phyloP scores from a whole-genome alignment of 2,797 vertebrate species.

The Argyrosomus regius region DNA sequence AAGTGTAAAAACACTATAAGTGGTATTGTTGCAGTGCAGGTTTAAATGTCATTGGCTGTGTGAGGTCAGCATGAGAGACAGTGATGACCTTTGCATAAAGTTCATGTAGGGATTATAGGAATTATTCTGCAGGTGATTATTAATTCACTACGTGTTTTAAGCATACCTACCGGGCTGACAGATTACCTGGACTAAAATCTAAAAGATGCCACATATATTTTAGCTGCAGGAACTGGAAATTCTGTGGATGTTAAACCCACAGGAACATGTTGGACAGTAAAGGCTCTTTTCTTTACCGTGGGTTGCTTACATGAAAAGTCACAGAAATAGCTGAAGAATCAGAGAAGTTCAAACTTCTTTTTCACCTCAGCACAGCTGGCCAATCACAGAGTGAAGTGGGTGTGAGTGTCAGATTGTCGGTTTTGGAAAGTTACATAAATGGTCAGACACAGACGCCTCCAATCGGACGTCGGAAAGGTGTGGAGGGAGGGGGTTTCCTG shows the following conservation, averaged over 20 bases:
- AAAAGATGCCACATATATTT: neutral
- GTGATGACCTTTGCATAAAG: constrained; percentile 44
- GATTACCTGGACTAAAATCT: constrained; percentile 5
- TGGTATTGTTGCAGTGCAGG: neutral
- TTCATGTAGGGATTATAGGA: constrained; percentile 25
- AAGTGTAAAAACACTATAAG: constrained; percentile 11
- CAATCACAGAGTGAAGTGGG: neutral
- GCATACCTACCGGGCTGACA: neutral
- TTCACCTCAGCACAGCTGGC: neutral
- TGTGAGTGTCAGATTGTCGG: no score
- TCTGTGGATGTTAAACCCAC: neutral
- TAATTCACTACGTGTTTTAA: constrained; percentile 1
- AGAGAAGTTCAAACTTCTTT: neutral
- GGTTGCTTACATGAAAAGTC: neutral
- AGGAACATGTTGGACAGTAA: neutral
- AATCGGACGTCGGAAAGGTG: no score
- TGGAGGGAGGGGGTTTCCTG: no score
- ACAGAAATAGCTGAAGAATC: neutral
- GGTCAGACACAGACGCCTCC: no score
- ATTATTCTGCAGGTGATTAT: constrained; percentile 19
- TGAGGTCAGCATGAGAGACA: constrained; percentile 28
- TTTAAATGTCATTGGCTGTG: constrained; percentile 29
- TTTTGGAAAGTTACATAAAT: no score
- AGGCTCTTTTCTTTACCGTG: neutral
- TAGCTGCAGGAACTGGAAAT: no score